phyloP scores from a whole-genome alignment of 2,888 invertebrate genomes.

The Phragmatobia fuliginosa region DNA sequence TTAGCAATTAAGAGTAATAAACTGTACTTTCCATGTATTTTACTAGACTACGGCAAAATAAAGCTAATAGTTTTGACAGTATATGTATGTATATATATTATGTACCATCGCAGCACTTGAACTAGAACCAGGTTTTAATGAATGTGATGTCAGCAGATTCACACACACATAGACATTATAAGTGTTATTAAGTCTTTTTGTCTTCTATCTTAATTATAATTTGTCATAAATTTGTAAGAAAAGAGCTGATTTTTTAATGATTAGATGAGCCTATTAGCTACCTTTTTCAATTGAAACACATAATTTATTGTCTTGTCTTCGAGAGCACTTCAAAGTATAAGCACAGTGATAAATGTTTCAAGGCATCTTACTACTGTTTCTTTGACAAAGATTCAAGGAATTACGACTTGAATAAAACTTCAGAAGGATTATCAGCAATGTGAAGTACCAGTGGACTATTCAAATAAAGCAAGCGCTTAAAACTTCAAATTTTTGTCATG shows the following conservation, averaged over 20 bases:
- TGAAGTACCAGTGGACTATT: conserved; percentile 29
- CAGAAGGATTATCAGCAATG: conserved; percentile 46
- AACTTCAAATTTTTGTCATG: not conserved
- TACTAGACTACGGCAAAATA: too few relatives aligned
- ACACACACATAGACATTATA: too few relatives aligned
- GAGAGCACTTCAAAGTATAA: not conserved
- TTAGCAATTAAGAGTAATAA: too few relatives aligned
- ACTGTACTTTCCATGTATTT: too few relatives aligned
- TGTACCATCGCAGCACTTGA: too few relatives aligned
- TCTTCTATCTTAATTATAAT: too few relatives aligned
- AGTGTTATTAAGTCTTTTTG: too few relatives aligned
- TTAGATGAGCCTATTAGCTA: not conserved
- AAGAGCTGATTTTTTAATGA: not conserved
- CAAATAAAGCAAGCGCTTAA: conserved; percentile 4
- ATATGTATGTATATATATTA: too few relatives aligned
- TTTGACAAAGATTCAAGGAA: conserved; percentile 36
- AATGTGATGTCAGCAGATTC: too few relatives aligned
- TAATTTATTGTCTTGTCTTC: not conserved
- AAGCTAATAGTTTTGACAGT: too few relatives aligned
- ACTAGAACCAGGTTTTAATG: too few relatives aligned
- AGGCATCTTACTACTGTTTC: conserved; percentile 4
- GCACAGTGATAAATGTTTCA: not conserved
- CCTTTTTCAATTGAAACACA: not conserved
- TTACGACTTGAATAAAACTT: conserved; percentile 43
- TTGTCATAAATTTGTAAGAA: not conserved